phyloP scores from a whole-genome alignment of 1,140 invertebrate species.

The Lithobius niger region DNA sequence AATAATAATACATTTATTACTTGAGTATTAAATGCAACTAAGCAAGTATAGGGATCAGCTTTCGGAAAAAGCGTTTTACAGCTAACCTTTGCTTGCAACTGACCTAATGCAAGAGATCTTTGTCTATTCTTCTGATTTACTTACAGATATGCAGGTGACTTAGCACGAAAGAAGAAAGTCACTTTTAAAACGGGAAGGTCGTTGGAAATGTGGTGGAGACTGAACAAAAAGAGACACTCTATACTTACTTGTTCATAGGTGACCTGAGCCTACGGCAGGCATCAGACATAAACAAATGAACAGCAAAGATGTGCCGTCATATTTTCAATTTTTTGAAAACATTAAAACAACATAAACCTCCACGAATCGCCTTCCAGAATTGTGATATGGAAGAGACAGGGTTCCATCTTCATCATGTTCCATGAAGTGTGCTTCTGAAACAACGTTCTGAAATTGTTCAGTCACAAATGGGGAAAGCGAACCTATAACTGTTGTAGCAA shows the following conservation, averaged over 20 bases:
- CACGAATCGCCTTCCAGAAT: background rate
- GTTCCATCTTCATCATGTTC: background rate
- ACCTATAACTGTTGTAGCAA: constrained; percentile 5
- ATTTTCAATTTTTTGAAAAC: background rate
- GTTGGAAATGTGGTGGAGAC: too few relatives aligned
- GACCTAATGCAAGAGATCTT: too few relatives aligned
- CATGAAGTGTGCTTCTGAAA: constrained; percentile 2
- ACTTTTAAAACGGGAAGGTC: too few relatives aligned
- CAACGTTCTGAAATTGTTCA: background rate
- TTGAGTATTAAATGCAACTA: too few relatives aligned
- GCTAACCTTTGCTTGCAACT: too few relatives aligned
- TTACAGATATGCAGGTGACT: too few relatives aligned
- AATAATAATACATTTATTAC: too few relatives aligned
- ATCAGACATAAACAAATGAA: background rate
- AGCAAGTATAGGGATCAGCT: too few relatives aligned
- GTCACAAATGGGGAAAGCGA: constrained; percentile 10
- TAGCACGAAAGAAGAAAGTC: too few relatives aligned
- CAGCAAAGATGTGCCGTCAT: background rate
- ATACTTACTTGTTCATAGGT: background rate
- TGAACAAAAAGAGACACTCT: constrained; percentile 16
- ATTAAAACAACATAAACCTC: background rate
- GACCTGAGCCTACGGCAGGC: background rate
- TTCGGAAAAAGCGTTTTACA: too few relatives aligned
- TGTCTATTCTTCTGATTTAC: too few relatives aligned
- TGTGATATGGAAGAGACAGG: constrained; percentile 1